Base-by-base conservation (phyloP, 2,797 vertebrate species). In the Heteromormyrus szaboi region DNA sequence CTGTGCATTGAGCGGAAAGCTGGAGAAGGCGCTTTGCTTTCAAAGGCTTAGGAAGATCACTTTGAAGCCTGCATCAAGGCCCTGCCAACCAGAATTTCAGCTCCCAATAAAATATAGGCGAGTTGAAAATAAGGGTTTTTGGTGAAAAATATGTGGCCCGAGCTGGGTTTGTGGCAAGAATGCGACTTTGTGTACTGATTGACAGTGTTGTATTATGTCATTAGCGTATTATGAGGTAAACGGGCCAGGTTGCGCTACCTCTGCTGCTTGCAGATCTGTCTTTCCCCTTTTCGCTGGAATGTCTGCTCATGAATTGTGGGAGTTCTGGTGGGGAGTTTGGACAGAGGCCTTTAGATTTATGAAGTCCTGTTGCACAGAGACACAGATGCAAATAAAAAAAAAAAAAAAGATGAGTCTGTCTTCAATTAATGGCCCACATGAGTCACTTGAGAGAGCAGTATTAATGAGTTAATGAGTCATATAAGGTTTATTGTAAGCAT, bases 21-120 rank as follows among this genome's bases (percentile, higher is more conserved):
- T 3, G 46, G 72, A 54, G 22, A 85, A 88, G 83, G 22, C 79
- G 65, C 76, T 65, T 72, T 54, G 86, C 83, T 85, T 92, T 91
- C 90, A 90, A 90, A 92, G 90, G 88, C 84, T 44, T 48, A 25
- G 87, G 89, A 84, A 76, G 79, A 85, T 76, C 48, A 85, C 90
- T 92, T 92, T 91, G 90, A 92, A 89, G 90, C 86, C 87, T 81
- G 79, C 81, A 88, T 89, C 87, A 87, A 81, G 59, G 79, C 89
- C 59, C 19, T 59, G 88, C 76, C 89, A 90, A 72, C 51, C 56
- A 89, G 68, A 87, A 88, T 83, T 59, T 90, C 68, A 84, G 90
- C 83, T 88, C 85, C 46, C 83, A 59, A 86, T 85, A 51, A 62
- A 83, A 79, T 62, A 88, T 46, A 68, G 81, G 29, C 22, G 87